phyloP scores from a whole-genome alignment of 1,140 invertebrate species.

The Drosophila ambigua region DNA sequence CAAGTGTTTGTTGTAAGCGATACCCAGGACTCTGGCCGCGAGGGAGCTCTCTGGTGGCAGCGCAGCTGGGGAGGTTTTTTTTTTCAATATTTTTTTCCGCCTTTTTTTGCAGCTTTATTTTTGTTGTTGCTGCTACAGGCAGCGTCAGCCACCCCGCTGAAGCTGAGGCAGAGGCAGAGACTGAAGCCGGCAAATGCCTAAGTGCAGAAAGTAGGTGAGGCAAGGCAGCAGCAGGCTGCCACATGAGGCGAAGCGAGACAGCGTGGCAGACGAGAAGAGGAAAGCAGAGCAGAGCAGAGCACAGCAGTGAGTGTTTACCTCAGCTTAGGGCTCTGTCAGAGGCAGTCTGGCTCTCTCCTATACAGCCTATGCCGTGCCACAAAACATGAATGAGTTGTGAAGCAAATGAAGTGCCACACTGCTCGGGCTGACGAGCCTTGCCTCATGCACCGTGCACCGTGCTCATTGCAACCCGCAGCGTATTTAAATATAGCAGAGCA shows the following conservation, averaged over 20 bases:
- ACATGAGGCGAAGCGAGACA: conserved; percentile 59
- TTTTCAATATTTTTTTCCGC: conserved; percentile 26
- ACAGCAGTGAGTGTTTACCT: conserved; percentile 69
- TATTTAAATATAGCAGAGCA: conserved; percentile 75
- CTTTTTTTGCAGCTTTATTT: conserved; percentile 37
- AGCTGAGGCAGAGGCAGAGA: conserved; percentile 30
- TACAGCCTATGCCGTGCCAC: conserved; percentile 16
- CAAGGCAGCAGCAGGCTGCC: conserved; percentile 33
- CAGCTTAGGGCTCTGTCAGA: conserved; percentile 68
- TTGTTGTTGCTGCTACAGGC: conserved; percentile 33
- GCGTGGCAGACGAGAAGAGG: neutral
- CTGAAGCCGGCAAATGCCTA: conserved; percentile 44
- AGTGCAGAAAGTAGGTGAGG: conserved; percentile 79
- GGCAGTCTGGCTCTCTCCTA: conserved; percentile 43
- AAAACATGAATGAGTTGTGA: conserved; percentile 83
- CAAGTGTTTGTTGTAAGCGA: conserved; percentile 78
- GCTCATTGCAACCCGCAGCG: conserved; percentile 71
- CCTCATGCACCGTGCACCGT: too few relatives aligned
- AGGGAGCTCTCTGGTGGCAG: conserved; percentile 36
- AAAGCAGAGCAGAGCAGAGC: conserved; percentile 8
- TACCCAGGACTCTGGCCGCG: conserved; percentile 60
- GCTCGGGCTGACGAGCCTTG: conserved; percentile 18
- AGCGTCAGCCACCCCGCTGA: conserved; percentile 55
- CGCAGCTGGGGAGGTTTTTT: conserved; percentile 63
- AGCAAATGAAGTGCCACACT: conserved; percentile 81